Evolutionary conservation across 2,797 vertebrate species (phyloP).

Genomic region (Sebastes matsubarae): DNA sequence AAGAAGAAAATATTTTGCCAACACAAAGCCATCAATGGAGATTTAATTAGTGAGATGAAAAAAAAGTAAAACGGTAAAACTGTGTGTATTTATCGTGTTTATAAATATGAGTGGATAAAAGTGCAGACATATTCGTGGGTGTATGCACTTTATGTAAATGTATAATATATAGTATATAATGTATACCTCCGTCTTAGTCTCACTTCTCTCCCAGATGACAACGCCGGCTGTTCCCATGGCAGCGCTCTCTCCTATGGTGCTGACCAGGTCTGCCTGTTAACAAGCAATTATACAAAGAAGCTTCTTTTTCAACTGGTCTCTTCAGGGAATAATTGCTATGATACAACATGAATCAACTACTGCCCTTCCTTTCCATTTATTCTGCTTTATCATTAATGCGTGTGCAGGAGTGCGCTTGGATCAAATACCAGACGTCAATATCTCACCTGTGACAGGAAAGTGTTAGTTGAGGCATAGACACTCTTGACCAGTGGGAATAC

Average conservation of each 20-base stretch:
- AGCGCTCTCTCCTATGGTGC: constrained; percentile 86
- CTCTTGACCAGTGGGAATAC: constrained; percentile 84
- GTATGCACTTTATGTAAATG: neutral
- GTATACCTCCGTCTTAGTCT: constrained; percentile 74
- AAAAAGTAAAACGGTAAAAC: neutral
- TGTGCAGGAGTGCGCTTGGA: neutral
- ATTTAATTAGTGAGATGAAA: neutral
- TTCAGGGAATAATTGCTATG: neutral
- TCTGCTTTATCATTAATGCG: neutral
- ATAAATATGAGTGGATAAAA: neutral
- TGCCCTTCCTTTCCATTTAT: neutral
- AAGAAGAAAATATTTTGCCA: neutral
- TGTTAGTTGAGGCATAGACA: constrained; percentile 78
- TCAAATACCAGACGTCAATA: neutral
- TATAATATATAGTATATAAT: neutral
- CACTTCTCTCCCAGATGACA: constrained; percentile 82
- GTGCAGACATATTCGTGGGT: neutral
- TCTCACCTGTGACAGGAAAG: constrained; percentile 82
- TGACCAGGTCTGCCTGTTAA: constrained; percentile 83
- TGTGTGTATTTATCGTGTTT: neutral
- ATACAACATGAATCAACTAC: neutral
- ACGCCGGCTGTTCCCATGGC: constrained; percentile 86
- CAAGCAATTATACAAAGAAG: constrained; percentile 2
- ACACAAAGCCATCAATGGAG: neutral
- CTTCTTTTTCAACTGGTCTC: neutral